Conservation (phyloP, 2,888 invertebrate species). For the Tetheella fluctuosa region DNA sequence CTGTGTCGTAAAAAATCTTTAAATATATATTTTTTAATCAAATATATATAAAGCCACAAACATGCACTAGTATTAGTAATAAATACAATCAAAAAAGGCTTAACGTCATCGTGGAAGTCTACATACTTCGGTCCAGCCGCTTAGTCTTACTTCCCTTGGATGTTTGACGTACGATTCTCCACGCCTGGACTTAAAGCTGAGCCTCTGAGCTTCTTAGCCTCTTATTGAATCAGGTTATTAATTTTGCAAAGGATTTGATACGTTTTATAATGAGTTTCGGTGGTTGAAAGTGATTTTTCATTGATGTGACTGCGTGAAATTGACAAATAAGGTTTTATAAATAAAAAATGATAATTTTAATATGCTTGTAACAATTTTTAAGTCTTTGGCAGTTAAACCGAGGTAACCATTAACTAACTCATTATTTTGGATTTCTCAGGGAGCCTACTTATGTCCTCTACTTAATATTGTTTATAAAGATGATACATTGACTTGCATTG, state of each 20-base stretch:
- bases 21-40: no score
- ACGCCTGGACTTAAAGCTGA: constrained; percentile 13
- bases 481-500: no score
- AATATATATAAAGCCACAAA: no score
- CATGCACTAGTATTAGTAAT: background rate
- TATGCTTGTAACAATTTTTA: background rate
- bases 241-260: constrained; percentile 25
- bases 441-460: background rate
- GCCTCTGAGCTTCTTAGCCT: constrained; percentile 10
- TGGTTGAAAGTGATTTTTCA: constrained; percentile 18
- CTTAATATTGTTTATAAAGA: no score
- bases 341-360: background rate
- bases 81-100: background rate
- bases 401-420: background rate
- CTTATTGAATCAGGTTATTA: constrained; percentile 30
- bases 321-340: background rate
- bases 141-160: background rate
- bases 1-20: background rate
- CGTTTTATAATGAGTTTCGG: constrained; percentile 21
- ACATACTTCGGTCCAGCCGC: background rate
- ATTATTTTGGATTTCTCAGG: background rate
- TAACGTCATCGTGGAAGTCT: background rate
- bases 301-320: constrained; percentile 3
- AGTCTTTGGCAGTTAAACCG: background rate
- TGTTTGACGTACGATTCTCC: constrained; percentile 18